Base-by-base conservation (phyloP, 2,888 invertebrate species). In the Geophilus truncorum region DNA sequence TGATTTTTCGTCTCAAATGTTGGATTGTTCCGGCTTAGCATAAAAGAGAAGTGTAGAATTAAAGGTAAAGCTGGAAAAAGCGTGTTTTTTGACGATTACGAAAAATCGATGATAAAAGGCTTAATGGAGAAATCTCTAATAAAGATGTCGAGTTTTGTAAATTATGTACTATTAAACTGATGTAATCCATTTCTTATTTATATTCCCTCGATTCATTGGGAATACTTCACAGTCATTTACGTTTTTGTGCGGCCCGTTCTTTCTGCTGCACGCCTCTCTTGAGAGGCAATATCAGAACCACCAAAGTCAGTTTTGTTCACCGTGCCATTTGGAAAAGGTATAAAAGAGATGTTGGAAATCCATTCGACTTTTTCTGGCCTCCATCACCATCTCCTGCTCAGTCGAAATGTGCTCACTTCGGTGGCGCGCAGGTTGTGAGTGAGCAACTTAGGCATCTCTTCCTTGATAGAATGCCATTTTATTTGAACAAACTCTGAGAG, bases 101-200 rank as follows among this genome's bases (percentile, higher is more conserved):
- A 70, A 25, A 70, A 70, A 70, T 70, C 70, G 70, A 70, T 70
- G 28, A n/a, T 70, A 70, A 70, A n/a, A 70, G 25, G 70, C 23
- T 70, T 70, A 70, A 70, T 28, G 28, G 70, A 70, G 70, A 70
- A 70, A 70, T 70, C 70, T 70, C 15, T 25, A 70, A 70, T 70
- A 70, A 70, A 70, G 25, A 70, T 28, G 70, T 70, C 70, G 28
- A 28, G 70, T 70, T 23, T 12, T 70, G 70, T 70, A 70, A 70
- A 70, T 70, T 70, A 70, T 70, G 25, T 6, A 10, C 70, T 28
- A 70, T 70, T 70, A 70, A 70, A 70, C 25, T 70, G 70, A 70
- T 70, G 70, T 70, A 70, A 70, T 70, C 70, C 70, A 70, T 70
- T 70, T 70, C 70, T 70, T 70, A 70, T 70, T 70, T 70, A 70